Percentiles rank a stretch among this genome's conserved stretches.
phyloP scores from a whole-genome alignment of 1,140 invertebrate genomes.

The Drosophila jambulina region DNA sequence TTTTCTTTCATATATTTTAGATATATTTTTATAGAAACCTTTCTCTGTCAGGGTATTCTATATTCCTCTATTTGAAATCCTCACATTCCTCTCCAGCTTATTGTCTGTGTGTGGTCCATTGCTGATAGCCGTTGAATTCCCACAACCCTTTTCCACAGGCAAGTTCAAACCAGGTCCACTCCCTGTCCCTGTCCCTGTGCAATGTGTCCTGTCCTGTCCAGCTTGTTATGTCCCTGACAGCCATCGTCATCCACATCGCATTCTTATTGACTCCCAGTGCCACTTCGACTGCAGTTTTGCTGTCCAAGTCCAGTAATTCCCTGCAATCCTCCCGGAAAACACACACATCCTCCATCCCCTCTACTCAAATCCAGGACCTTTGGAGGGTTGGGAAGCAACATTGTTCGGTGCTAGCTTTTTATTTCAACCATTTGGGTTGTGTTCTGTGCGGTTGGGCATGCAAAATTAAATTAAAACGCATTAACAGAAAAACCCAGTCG shows the following conservation, averaged over 20 bases:
- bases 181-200: constrained; percentile 34
- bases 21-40: not conserved
- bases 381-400: constrained; percentile 41
- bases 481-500: constrained; percentile 54
- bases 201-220: constrained; percentile 58
- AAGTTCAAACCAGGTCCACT: constrained; percentile 18
- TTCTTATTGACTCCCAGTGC: constrained; percentile 80
- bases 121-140: constrained; percentile 55
- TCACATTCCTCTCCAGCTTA: not conserved
- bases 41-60: not conserved
- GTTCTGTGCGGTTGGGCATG: constrained; percentile 66
- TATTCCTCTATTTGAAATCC: not conserved
- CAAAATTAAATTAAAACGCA: constrained; percentile 83
- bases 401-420: constrained; percentile 69
- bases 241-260: constrained; percentile 69
- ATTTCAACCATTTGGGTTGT: constrained; percentile 61
- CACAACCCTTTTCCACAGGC: constrained; percentile 9
- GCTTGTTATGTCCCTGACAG: constrained; percentile 76
- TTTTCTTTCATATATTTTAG: not conserved
- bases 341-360: not conserved
- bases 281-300: constrained; percentile 63
- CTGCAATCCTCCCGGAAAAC: constrained; percentile 7
- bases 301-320: not conserved
- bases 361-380: not conserved
- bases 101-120: constrained; percentile 35